phyloP scores from a whole-genome alignment of 2,113 vertebrate species.

The Lanius ludovicianus region DNA sequence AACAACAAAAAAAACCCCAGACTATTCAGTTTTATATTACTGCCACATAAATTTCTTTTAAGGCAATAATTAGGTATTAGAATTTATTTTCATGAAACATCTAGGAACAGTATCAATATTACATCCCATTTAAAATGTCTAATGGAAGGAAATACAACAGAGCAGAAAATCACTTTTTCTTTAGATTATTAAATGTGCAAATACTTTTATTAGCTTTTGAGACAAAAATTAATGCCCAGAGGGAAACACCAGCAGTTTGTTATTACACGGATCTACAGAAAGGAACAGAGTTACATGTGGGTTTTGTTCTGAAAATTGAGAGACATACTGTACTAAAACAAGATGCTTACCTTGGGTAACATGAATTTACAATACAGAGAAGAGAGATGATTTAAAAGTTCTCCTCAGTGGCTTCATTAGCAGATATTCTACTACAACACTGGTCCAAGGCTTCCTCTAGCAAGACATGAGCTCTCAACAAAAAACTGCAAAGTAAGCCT shows the following conservation, averaged over 20 bases:
- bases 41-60: neutral
- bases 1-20: accelerated
- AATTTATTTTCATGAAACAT: neutral
- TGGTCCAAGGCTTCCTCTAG: neutral
- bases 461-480: neutral
- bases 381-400: neutral
- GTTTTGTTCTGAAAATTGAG: neutral
- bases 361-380: neutral
- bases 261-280: neutral
- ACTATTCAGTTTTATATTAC: neutral
- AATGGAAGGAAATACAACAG: conserved; percentile 18
- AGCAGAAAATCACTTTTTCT: neutral
- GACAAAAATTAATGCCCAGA: neutral
- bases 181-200: conserved; percentile 1
- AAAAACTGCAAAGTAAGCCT: neutral
- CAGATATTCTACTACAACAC: neutral
- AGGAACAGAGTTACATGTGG: neutral
- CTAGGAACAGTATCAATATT: neutral
- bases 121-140: neutral
- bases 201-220: neutral
- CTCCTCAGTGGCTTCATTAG: neutral
- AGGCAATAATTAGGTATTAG: conserved; percentile 30
- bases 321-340: neutral
- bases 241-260: neutral
- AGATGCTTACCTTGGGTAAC: neutral